These are phyloP conservation scores for Coronaproctus castanopsis DNA, from an alignment of 2,888 invertebrate genomes.

Conservation along the genomic window DNA sequence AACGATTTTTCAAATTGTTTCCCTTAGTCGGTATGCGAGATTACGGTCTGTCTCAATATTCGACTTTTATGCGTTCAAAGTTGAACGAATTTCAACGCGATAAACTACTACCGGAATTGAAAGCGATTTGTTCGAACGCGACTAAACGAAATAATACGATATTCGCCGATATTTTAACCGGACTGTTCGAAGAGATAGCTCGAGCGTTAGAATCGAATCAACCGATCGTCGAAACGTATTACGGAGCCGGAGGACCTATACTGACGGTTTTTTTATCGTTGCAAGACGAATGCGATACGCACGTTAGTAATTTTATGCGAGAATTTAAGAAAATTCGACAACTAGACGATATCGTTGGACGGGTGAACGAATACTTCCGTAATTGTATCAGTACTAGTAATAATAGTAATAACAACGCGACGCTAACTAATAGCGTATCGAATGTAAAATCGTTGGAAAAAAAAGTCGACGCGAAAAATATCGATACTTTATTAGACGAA, in stretches of 20 bases:
- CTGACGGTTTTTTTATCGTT: conserved; percentile 47
- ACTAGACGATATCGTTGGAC: conserved; percentile 55
- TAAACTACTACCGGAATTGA: conserved; percentile 5
- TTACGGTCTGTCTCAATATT: conserved; percentile 72
- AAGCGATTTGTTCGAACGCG: conserved; percentile 1
- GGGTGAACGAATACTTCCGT: neutral
- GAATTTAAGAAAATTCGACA: conserved; percentile 53
- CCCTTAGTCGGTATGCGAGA: conserved; percentile 79
- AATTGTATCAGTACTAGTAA: neutral
- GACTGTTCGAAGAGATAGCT: conserved; percentile 68
- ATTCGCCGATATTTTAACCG: conserved; percentile 65
- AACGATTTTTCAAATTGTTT: conserved; percentile 91
- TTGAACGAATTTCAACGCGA: conserved; percentile 25
- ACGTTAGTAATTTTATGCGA: conserved; percentile 30
- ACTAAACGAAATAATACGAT: conserved; percentile 47
- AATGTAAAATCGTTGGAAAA: neutral
- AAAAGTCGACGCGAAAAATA: conserved; percentile 54
- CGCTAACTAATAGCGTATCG: neutral
- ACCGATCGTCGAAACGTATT: conserved; percentile 71
- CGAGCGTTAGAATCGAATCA: conserved; percentile 68
- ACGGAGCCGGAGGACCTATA: conserved; percentile 58
- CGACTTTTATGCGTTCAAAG: conserved; percentile 65
- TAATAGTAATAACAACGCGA: neutral
- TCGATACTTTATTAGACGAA: conserved; percentile 75
- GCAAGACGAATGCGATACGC: conserved; percentile 58